Percentiles rank a stretch among this genome's conserved stretches.
phyloP scores from a whole-genome alignment of 2,797 vertebrate species.

The Melanotaenia parkinsoni region DNA sequence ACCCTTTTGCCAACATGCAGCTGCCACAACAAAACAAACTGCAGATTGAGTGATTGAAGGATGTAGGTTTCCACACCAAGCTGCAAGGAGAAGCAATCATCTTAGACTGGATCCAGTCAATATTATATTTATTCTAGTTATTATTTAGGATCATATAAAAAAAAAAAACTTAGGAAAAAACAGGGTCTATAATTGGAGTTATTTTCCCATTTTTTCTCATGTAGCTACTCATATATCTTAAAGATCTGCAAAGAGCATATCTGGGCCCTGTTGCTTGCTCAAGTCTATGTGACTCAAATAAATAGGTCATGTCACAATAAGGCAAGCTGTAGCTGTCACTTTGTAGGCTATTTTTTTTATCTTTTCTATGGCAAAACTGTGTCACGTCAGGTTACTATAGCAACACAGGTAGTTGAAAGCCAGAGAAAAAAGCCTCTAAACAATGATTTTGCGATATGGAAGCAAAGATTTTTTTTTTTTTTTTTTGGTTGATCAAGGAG shows the following conservation, averaged over 20 bases:
- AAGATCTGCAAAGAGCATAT: not conserved
- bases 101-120: not conserved
- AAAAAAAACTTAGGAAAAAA: not conserved
- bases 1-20: constrained; percentile 19
- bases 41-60: constrained; percentile 10
- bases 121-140: not conserved
- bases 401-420: constrained; percentile 43
- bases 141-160: not conserved
- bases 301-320: constrained; percentile 47
- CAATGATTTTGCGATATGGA: constrained; percentile 12
- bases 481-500: not conserved
- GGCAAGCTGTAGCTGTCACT: constrained; percentile 37
- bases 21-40: constrained; percentile 39
- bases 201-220: not conserved
- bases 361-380: constrained; percentile 36
- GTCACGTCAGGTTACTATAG: constrained; percentile 47
- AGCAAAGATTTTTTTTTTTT: constrained; percentile 1
- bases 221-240: not conserved
- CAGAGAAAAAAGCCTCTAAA: constrained; percentile 8
- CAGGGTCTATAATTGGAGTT: not conserved
- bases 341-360: constrained; percentile 20
- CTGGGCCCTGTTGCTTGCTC: constrained; percentile 15
- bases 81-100: not conserved
- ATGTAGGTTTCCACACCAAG: constrained; percentile 22
- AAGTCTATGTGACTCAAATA: constrained; percentile 22